Evolutionary conservation across 2,888 invertebrate species (phyloP).

Genomic region (Epistrophe eligans): DNA sequence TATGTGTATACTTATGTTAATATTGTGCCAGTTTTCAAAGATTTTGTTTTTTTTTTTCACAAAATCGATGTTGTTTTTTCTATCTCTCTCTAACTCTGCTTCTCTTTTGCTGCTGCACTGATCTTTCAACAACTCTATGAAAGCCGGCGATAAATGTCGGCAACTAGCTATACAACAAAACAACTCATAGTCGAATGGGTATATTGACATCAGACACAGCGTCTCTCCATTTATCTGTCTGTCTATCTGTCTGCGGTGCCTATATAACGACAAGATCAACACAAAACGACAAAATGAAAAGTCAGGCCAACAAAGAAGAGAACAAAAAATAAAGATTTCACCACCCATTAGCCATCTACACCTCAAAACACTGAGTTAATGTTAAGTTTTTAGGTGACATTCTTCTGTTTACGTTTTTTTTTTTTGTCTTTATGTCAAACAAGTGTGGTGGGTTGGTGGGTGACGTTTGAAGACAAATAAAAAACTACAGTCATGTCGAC

Average conservation of each 20-base stretch:
- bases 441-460: slow-evolving; percentile 68
- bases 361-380: slow-evolving; percentile 28
- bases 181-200: slow-evolving; percentile 41
- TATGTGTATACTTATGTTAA: slow-evolving; percentile 62
- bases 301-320: slow-evolving; percentile 21
- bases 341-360: slow-evolving; percentile 40
- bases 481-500: slow-evolving; percentile 57
- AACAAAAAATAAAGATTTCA: slow-evolving; percentile 44
- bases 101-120: slow-evolving; percentile 6
- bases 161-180: slow-evolving; percentile 23
- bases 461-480: slow-evolving; percentile 28
- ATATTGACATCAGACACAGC: slow-evolving; percentile 70
- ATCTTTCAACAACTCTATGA: slow-evolving; percentile 22
- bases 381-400: slow-evolving; percentile 42
- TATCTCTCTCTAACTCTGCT: not conserved
- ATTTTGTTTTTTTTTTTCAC: slow-evolving; percentile 28
- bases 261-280: slow-evolving; percentile 31
- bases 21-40: slow-evolving; percentile 69
- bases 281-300: slow-evolving; percentile 14
- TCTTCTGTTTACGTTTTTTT: slow-evolving; percentile 12
- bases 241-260: slow-evolving; percentile 39
- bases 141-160: slow-evolving; percentile 58
- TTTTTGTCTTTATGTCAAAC: slow-evolving; percentile 28
- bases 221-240: slow-evolving; percentile 55
- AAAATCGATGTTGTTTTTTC: slow-evolving; percentile 14